Evolutionary conservation across 2,113 vertebrate species (phyloP), one percentile per base, ranked within the genome.

Genomic region (Mesoclemmys tuberculata): DNA sequence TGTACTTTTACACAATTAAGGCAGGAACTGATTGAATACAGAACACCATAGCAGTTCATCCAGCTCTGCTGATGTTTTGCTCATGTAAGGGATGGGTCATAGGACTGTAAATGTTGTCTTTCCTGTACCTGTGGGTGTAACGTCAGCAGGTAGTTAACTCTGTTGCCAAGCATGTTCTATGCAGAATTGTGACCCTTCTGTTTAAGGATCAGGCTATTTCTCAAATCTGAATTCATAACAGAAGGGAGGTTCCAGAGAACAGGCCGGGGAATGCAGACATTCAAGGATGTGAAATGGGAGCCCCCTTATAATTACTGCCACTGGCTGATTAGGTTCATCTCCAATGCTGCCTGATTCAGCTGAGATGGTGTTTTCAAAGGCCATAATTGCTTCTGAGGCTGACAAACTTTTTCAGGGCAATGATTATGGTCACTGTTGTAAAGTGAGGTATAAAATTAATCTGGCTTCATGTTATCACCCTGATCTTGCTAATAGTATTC

Each of bases 31-130:
- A 77, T 14, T 29, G 41, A 44, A 75, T 27, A 75, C 6, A 44
- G 7, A 64, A 35, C 19, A 44, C 11, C 71, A 75, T 44, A 74
- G 21, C 68, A 74, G n/a, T 38, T 74, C 8, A 41, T 74, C 38
- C n/a, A 22, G 29, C 29, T 61, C 24, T 75, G 71, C 38, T 26
- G 71, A 13, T 26, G 26, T 75, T 75, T 75, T 44, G n/a, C 24
- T 38, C 41, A 41, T 21, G 88, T 85, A 51, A 93, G 79, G 35
- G 80, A 11, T 61, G 49, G 55, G 75, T 90, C 48, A 58, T 80
- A 91, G 71, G 80, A 87, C 74, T 83, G 48, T 88, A 46, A 46
- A 46, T 46, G 78, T 48, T 68, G 61, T 52, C 93, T 96, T 91
- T 89, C 29, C 16, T 54, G 82, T 83, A 21, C 3, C 5, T 78